Conservation (phyloP, 2,797 vertebrate species). For the Yasuhikotakia modesta region DNA sequence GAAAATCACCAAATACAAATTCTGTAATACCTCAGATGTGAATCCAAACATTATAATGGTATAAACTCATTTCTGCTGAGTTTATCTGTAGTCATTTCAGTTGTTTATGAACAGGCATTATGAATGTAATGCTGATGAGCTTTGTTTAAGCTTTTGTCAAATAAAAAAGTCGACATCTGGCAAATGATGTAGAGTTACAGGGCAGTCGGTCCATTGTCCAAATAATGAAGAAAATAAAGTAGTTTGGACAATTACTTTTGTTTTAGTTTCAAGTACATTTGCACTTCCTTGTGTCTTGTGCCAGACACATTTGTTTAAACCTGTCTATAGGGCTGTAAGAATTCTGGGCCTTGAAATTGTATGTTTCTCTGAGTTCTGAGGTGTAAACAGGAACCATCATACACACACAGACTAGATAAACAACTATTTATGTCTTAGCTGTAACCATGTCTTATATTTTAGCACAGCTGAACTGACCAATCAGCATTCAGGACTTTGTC, state of each 20-base stretch:
- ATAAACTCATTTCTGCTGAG: slow-evolving; percentile 3
- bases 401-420: too few species aligned
- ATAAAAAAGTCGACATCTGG: slow-evolving; percentile 5
- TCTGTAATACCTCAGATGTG: slow-evolving; percentile 12
- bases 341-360: not conserved
- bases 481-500: too few species aligned
- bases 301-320: slow-evolving; percentile 15
- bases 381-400: too few species aligned
- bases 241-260: slow-evolving; percentile 18
- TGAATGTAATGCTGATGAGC: not conserved
- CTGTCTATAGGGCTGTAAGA: not conserved
- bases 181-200: not conserved
- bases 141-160: slow-evolving; percentile 8
- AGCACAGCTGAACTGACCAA: not conserved
- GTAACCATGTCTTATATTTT: not conserved
- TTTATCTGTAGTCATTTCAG: slow-evolving; percentile 16
- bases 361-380: too few species aligned
- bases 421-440: not conserved
- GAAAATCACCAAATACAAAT: not conserved
- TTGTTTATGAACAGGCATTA: not conserved
- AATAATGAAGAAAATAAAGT: not conserved
- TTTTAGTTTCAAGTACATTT: not conserved
- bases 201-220: not conserved
- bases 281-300: not conserved
- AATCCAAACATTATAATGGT: slow-evolving; percentile 21